Conservation (phyloP, 2,888 invertebrate genomes). For the Caenorhabditis drosophilae region DNA sequence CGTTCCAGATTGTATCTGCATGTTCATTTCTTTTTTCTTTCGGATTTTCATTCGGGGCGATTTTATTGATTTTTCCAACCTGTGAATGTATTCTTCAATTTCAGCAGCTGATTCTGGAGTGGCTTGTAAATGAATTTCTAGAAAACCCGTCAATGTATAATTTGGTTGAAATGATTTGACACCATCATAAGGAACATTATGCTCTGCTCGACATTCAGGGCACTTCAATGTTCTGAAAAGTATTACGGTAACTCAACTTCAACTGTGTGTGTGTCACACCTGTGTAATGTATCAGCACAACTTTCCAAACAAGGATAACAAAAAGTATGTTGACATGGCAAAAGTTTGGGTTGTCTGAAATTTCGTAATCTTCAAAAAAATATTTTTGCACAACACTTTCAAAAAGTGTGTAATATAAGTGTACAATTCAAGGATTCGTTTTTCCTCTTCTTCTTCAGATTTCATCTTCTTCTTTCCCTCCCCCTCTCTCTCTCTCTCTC, state of each 20-base stretch:
- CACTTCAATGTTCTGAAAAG: slow-evolving; percentile 72
- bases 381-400: slow-evolving; percentile 12
- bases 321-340: slow-evolving; percentile 90
- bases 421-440: too few relatives aligned
- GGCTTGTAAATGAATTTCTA: slow-evolving; percentile 70
- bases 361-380: neutral
- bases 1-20: slow-evolving; percentile 68
- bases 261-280: too few relatives aligned
- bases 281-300: slow-evolving; percentile 70
- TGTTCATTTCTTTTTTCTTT: neutral
- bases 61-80: slow-evolving; percentile 38
- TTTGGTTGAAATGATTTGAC: slow-evolving; percentile 75
- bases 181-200: slow-evolving; percentile 71
- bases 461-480: too few relatives aligned
- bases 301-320: slow-evolving; percentile 97
- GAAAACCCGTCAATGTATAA: slow-evolving; percentile 76
- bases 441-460: too few relatives aligned
- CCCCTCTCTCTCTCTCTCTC: too few relatives aligned
- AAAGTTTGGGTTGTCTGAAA: slow-evolving; percentile 80
- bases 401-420: too few relatives aligned
- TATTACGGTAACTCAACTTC: too few relatives aligned
- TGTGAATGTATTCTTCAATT: slow-evolving; percentile 68
- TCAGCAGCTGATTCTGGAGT: slow-evolving; percentile 66
- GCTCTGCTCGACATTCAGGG: slow-evolving; percentile 75
- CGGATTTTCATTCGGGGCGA: neutral